These are phyloP conservation scores for Cottus gobio DNA, from an alignment of 2,113 vertebrate species.

Conservation along the genomic window DNA sequence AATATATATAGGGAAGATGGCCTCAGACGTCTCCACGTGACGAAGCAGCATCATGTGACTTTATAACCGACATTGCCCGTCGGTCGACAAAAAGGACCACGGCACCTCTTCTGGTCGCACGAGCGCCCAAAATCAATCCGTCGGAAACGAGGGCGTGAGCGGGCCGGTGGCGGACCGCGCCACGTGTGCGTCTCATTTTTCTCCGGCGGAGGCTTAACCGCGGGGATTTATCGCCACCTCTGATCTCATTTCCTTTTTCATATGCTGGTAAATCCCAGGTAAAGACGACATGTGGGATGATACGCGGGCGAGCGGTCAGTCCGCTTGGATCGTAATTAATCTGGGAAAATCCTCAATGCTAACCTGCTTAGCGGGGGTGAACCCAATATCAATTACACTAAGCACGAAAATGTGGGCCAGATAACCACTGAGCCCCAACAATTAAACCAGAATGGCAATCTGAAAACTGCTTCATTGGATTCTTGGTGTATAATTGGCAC, in stretches of 20 bases:
- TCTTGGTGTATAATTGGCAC: conserved; percentile 24
- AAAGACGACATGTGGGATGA: conserved; percentile 55
- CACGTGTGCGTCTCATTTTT: conserved; percentile 70
- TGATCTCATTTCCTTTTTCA: conserved; percentile 77
- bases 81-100: conserved; percentile 34
- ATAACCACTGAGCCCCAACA: conserved; percentile 58
- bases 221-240: conserved; percentile 65
- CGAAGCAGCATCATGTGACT: neutral
- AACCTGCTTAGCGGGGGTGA: conserved; percentile 76
- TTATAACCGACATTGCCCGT: conserved; percentile 26
- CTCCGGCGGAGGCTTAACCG: conserved; percentile 49
- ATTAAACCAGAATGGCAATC: conserved; percentile 43
- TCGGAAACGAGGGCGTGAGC: conserved; percentile 58
- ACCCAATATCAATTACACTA: conserved; percentile 76
- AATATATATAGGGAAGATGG: no score
- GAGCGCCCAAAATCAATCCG: conserved; percentile 69
- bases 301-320: conserved; percentile 42
- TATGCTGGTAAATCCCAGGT: conserved; percentile 80
- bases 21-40: conserved; percentile 14
- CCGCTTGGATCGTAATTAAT: conserved; percentile 76
- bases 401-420: conserved; percentile 68
- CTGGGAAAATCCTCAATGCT: conserved; percentile 74
- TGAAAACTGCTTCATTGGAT: conserved; percentile 40
- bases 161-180: conserved; percentile 50
- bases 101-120: conserved; percentile 21